Evolutionary conservation across 2,888 invertebrate genomes (phyloP).

Genomic region (Drosophila atripex): DNA sequence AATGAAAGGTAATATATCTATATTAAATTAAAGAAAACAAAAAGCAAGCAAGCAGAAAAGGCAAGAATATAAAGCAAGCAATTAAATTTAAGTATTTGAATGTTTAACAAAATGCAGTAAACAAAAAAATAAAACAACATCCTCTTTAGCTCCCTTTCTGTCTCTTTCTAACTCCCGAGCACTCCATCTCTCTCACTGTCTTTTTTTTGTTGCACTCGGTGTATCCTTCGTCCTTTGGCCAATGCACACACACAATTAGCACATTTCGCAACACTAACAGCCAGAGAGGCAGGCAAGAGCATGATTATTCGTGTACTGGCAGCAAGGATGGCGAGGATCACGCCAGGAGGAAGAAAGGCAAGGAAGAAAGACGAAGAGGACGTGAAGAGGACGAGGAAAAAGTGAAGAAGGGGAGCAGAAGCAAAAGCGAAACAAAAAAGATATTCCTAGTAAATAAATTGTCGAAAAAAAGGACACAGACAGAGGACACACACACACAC

Average conservation of each 20-base stretch:
- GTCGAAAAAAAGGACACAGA: slow-evolving; percentile 36
- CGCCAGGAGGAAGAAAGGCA: not conserved
- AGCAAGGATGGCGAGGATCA: not conserved
- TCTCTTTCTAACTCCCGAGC: slow-evolving; percentile 1
- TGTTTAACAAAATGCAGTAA: slow-evolving; percentile 62
- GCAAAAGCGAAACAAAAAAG: slow-evolving; percentile 45
- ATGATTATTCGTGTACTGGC: slow-evolving; percentile 1
- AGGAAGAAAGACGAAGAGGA: not conserved
- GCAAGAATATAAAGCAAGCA: slow-evolving; percentile 73
- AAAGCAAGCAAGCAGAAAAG: slow-evolving; percentile 49
- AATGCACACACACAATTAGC: slow-evolving; percentile 1
- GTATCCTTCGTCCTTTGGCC: slow-evolving; percentile 14
- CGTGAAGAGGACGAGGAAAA: not conserved
- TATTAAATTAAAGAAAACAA: slow-evolving; percentile 63
- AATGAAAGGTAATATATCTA: slow-evolving; percentile 71
- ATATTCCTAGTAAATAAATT: slow-evolving; percentile 69
- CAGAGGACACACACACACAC: slow-evolving; percentile 4
- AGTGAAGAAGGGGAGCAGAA: slow-evolving; percentile 14
- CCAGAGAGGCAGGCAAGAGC: slow-evolving; percentile 10
- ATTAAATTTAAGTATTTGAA: slow-evolving; percentile 77
- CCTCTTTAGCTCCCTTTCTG: slow-evolving; percentile 47
- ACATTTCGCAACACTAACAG: slow-evolving; percentile 10
- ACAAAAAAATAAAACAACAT: slow-evolving; percentile 37
- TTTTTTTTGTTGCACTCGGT: slow-evolving; percentile 11
- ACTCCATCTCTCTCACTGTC: slow-evolving; percentile 10